phyloP scores from a whole-genome alignment of 2,888 invertebrate genomes.

The Agrilus mali region DNA sequence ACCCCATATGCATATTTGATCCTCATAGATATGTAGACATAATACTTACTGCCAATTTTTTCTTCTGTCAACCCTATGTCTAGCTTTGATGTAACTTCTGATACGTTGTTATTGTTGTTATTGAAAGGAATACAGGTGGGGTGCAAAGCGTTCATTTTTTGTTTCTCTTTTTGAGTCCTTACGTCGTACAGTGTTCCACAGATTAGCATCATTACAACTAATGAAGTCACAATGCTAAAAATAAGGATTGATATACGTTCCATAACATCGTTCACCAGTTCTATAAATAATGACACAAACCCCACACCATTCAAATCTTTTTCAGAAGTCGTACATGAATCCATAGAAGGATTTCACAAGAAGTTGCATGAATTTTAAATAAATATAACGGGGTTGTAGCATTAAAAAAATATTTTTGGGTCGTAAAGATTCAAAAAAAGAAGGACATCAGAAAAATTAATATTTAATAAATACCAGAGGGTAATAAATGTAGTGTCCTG shows the following conservation, averaged over 20 bases:
- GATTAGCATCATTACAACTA: conserved; percentile 44
- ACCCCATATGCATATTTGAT: too few relatives aligned
- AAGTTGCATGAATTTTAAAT: too few relatives aligned
- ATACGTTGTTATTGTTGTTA: conserved; percentile 24
- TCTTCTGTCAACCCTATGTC: conserved; percentile 30
- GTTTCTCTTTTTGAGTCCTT: conserved; percentile 40
- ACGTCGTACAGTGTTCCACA: conserved; percentile 62
- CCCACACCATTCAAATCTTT: too few relatives aligned
- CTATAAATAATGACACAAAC: neutral
- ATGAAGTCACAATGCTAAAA: conserved; percentile 24
- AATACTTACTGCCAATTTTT: conserved; percentile 19
- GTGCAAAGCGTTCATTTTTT: conserved; percentile 32
- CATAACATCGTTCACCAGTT: neutral
- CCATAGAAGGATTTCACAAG: too few relatives aligned
- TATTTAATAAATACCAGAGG: conserved; percentile 49
- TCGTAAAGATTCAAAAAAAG: too few relatives aligned
- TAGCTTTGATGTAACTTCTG: conserved; percentile 21
- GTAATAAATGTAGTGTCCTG: conserved; percentile 59
- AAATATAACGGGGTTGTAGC: too few relatives aligned
- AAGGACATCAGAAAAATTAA: too few relatives aligned
- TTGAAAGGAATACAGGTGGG: conserved; percentile 37
- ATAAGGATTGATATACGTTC: neutral
- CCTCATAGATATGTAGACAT: neutral
- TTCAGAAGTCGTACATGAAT: too few relatives aligned
- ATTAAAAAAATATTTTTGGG: too few relatives aligned